Evolutionary conservation across 2,888 invertebrate species (phyloP).

Genomic region (Eilema caniola): DNA sequence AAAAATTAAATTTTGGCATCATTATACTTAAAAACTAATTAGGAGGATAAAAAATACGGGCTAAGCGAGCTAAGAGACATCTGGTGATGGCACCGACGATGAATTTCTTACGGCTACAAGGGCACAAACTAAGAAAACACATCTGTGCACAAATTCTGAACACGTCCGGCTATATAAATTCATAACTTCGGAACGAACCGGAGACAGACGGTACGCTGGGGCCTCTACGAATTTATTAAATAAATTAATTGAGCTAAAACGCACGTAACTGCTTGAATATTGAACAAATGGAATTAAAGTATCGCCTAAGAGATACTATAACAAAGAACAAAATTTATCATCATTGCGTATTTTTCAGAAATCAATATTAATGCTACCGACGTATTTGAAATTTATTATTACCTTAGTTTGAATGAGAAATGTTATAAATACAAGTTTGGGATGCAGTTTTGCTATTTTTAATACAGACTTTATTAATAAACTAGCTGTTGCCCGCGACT

Average conservation of each 20-base stretch:
- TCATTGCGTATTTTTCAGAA: not conserved
- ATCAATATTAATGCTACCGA: not conserved
- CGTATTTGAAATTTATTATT: too few species aligned
- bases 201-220: conserved; percentile 75
- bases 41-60: conserved; percentile 37
- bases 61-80: conserved; percentile 54
- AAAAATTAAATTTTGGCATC: conserved; percentile 12
- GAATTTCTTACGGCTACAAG: conserved; percentile 62
- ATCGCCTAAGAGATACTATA: conserved; percentile 13
- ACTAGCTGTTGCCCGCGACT: too few species aligned
- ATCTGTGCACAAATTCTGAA: conserved; percentile 78
- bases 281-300: conserved; percentile 47
- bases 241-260: conserved; percentile 82
- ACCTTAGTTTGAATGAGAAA: too few species aligned
- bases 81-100: conserved; percentile 57
- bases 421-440: too few species aligned
- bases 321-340: not conserved
- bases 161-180: conserved; percentile 83
- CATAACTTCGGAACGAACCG: conserved; percentile 77
- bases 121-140: conserved; percentile 75
- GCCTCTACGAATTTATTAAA: conserved; percentile 80
- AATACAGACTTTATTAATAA: too few species aligned
- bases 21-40: conserved; percentile 44
- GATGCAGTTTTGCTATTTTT: too few species aligned
- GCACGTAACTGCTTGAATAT: conserved; percentile 72